Percentiles rank a stretch among this genome's conserved stretches.
These are phyloP conservation scores for Crossocerus cetratus DNA, from an alignment of 2,888 invertebrate genomes.

Conservation along the genomic window DNA sequence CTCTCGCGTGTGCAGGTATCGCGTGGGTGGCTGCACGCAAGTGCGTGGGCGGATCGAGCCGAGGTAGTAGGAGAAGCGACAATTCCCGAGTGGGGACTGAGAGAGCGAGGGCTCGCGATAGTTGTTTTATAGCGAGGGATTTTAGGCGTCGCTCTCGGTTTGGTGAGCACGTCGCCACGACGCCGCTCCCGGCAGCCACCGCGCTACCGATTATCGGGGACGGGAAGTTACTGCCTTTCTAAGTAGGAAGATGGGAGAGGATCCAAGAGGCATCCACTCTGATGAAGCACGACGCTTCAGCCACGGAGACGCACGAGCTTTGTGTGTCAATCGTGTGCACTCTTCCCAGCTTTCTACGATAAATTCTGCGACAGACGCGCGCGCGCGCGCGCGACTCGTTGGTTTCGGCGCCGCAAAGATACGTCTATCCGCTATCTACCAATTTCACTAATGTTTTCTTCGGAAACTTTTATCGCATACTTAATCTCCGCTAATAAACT, in stretches of 20 bases:
- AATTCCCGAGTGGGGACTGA: conserved; percentile 38
- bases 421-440: too few species aligned
- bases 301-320: not conserved
- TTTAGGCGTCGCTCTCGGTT: not conserved
- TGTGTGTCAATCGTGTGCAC: conserved; percentile 5
- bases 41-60: conserved; percentile 52
- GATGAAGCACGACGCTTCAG: not conserved
- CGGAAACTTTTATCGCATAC: too few species aligned
- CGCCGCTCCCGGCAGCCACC: too few species aligned
- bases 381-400: too few species aligned
- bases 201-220: too few species aligned
- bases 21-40: conserved; percentile 59
- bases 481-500: too few species aligned
- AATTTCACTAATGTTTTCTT: too few species aligned
- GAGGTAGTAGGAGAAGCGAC: conserved; percentile 32
- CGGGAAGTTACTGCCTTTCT: too few species aligned
- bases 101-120: conserved; percentile 24
- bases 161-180: too few species aligned
- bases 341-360: not conserved
- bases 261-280: not conserved
- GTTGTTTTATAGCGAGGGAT: conserved; percentile 20
- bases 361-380: not conserved
- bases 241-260: too few species aligned
- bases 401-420: too few species aligned
- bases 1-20: conserved; percentile 47